phyloP scores from a whole-genome alignment of 2,113 vertebrate species.

The Carassius carassius region DNA sequence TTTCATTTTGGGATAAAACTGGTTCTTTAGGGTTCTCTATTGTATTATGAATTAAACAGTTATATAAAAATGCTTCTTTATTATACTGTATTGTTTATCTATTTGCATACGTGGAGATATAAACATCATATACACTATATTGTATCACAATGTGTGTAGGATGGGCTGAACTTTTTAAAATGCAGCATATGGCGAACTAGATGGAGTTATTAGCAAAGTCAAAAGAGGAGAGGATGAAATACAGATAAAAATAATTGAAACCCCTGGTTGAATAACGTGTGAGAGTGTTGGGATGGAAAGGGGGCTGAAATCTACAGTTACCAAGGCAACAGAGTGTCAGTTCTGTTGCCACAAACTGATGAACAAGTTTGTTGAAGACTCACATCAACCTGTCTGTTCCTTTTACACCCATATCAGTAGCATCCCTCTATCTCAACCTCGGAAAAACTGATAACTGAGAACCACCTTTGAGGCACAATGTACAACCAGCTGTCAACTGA shows the following conservation, averaged over 20 bases:
- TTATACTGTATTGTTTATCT: background rate
- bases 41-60: background rate
- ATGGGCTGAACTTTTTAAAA: background rate
- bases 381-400: background rate
- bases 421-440: background rate
- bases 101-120: background rate
- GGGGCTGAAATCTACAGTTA: constrained; percentile 28
- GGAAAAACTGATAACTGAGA: background rate
- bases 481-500: background rate
- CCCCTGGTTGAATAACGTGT: background rate
- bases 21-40: background rate
- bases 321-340: constrained; percentile 42
- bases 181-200: background rate
- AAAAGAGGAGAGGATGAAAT: background rate
- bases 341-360: constrained; percentile 40
- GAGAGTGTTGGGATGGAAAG: background rate
- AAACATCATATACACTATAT: background rate
- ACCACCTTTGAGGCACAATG: background rate
- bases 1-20: background rate
- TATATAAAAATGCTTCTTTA: background rate
- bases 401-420: background rate
- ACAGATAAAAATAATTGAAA: constrained; percentile 1
- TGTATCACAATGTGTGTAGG: background rate
- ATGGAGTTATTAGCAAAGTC: background rate
- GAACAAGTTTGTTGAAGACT: constrained; percentile 34